phyloP scores from a whole-genome alignment of 1,140 invertebrate species.

The Saxidomus purpurata region DNA sequence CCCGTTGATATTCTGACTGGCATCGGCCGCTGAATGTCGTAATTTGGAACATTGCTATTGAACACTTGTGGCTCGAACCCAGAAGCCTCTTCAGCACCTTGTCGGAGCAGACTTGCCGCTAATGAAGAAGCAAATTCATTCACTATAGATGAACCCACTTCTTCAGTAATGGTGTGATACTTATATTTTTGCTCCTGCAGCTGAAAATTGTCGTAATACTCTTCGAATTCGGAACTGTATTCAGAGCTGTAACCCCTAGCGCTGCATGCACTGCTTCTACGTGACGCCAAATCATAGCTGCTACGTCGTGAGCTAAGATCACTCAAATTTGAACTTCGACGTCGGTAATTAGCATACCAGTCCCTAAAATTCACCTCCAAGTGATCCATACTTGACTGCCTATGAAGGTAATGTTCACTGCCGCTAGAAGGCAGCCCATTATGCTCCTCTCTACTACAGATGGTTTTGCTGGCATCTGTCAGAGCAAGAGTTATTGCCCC shows the following conservation, averaged over 20 bases:
- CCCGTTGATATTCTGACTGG: constrained; percentile 26
- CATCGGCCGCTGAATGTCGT: constrained; percentile 14
- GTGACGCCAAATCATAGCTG: constrained; percentile 68
- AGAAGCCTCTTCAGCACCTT: constrained; percentile 69
- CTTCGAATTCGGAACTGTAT: constrained; percentile 84
- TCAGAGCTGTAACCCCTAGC: constrained; percentile 83
- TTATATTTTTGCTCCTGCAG: constrained; percentile 71
- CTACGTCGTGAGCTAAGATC: constrained; percentile 81
- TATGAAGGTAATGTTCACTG: constrained; percentile 10
- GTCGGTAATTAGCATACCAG: constrained; percentile 79
- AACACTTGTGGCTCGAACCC: not conserved
- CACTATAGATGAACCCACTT: constrained; percentile 68
- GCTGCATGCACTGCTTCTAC: constrained; percentile 59
- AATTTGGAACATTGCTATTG: not conserved
- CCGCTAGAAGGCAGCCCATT: not conserved
- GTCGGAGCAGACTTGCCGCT: constrained; percentile 71
- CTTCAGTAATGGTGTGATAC: constrained; percentile 82
- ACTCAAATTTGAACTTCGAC: constrained; percentile 79
- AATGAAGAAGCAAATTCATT: constrained; percentile 78
- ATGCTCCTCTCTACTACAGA: not conserved
- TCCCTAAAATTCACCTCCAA: constrained; percentile 81
- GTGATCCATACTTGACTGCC: constrained; percentile 69
- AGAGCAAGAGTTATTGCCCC: constrained; percentile 48
- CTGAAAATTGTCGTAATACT: constrained; percentile 80
- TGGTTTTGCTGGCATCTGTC: constrained; percentile 9